These are phyloP conservation scores for Myotis pilosus DNA, from an alignment of 2,797 vertebrate species.

Conservation along the genomic window DNA sequence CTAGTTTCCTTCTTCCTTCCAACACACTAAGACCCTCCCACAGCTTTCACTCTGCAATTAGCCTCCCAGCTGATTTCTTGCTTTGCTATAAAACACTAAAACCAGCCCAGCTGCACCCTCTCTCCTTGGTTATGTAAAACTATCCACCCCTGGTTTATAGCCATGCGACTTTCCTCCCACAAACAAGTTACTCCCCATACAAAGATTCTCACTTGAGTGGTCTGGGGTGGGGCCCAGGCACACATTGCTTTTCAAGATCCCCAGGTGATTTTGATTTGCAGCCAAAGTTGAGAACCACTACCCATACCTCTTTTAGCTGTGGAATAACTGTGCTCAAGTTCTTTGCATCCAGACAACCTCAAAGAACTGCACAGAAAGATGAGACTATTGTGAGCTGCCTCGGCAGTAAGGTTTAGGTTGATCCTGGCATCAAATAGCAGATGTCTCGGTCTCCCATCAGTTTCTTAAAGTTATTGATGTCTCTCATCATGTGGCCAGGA, in stretches of 20 bases:
- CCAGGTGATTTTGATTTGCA: not conserved
- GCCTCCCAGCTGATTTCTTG: not conserved
- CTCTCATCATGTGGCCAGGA: slow-evolving; percentile 5
- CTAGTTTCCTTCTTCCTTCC: not conserved
- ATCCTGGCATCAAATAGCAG: slow-evolving; percentile 30
- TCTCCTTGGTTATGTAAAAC: not conserved
- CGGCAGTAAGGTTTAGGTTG: not conserved
- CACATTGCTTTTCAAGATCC: not conserved
- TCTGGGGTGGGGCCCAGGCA: not conserved
- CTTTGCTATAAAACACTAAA: not conserved
- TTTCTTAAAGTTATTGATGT: slow-evolving; percentile 49
- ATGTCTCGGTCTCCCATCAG: not conserved
- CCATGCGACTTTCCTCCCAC: not conserved
- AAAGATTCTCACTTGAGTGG: not conserved
- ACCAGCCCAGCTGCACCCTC: not conserved
- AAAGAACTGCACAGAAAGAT: not conserved
- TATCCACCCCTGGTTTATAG: not conserved
- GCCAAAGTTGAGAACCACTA: not conserved
- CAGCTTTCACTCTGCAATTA: not conserved
- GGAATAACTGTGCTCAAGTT: not conserved
- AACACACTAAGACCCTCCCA: not conserved
- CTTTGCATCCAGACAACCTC: not conserved
- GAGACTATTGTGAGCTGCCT: not conserved
- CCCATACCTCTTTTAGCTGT: not conserved
- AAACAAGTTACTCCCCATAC: not conserved